Conservation (phyloP, 2,113 vertebrate genomes). For the Barnardius zonarius region DNA sequence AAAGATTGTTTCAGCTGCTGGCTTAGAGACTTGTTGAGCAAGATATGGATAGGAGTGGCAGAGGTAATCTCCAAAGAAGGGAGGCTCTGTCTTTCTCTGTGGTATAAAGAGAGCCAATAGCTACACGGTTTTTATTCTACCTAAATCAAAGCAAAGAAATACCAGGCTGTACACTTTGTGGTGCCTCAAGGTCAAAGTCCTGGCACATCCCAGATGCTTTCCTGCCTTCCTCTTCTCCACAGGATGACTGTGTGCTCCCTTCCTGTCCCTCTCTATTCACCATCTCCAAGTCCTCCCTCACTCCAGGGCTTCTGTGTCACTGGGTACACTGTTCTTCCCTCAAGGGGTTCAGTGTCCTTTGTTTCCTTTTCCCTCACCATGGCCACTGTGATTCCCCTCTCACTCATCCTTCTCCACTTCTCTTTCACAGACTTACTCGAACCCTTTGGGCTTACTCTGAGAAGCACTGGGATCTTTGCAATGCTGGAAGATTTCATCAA, state of each 20-base stretch:
- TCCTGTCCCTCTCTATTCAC: neutral
- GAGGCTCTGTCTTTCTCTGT: neutral
- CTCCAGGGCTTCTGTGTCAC: neutral
- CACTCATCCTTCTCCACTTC: neutral
- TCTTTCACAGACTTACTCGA: neutral
- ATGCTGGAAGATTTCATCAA: neutral
- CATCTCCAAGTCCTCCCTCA: neutral
- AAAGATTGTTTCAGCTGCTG: neutral
- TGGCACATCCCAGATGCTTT: neutral
- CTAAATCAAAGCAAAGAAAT: neutral
- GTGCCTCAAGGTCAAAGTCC: neutral
- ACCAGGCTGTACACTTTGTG: neutral
- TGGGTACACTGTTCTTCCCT: neutral
- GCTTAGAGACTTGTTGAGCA: neutral
- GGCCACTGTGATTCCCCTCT: accelerated
- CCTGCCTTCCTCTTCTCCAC: neutral
- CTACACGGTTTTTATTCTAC: neutral
- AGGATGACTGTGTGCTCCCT: neutral
- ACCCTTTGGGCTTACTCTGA: neutral
- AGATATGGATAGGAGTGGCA: neutral
- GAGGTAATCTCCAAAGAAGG: neutral
- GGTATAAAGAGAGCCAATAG: neutral
- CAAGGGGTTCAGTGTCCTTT: neutral
- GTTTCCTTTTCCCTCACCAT: neutral
- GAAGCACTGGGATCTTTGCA: neutral